These are phyloP conservation scores for Aplidium turbinatum DNA, from an alignment of 23 tunicate species.

Conservation along the genomic window DNA sequence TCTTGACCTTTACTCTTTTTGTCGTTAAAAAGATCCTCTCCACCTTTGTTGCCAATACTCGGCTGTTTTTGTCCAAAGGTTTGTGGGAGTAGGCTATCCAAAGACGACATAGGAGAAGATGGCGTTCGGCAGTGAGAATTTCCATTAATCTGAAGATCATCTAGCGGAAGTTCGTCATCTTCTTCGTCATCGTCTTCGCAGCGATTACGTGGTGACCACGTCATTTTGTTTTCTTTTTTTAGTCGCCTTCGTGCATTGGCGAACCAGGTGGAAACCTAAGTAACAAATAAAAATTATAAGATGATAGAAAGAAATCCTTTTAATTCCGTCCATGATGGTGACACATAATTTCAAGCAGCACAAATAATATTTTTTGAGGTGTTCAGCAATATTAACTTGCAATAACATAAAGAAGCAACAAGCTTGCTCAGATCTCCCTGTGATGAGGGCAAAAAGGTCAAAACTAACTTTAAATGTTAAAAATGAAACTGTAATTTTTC, in stretches of 20 bases:
- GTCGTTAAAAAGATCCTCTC: conserved; percentile 27
- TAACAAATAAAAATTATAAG: not conserved
- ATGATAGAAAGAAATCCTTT: no score
- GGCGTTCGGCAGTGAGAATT: conserved; percentile 52
- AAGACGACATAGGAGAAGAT: conserved; percentile 20
- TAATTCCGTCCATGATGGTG: no score
- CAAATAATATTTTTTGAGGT: no score
- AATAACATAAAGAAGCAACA: no score
- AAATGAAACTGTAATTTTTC: no score
- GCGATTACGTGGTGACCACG: conserved; percentile 98
- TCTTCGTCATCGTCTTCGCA: conserved; percentile 99
- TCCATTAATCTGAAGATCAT: conserved; percentile 36
- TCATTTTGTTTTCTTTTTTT: conserved; percentile 99
- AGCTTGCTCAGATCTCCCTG: no score
- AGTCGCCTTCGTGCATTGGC: conserved; percentile 98
- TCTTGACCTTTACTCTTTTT: not conserved
- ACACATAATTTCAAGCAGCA: no score
- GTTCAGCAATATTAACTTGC: no score
- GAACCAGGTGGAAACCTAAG: conserved; percentile 98
- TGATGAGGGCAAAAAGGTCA: no score
- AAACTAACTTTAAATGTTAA: no score
- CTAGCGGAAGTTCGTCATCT: conserved; percentile 53
- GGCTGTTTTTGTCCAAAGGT: not conserved
- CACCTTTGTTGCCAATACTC: conserved; percentile 34
- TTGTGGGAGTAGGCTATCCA: not conserved